Base-by-base conservation (phyloP, 2,888 invertebrate genomes). In the Apomyelois bistriatella region DNA sequence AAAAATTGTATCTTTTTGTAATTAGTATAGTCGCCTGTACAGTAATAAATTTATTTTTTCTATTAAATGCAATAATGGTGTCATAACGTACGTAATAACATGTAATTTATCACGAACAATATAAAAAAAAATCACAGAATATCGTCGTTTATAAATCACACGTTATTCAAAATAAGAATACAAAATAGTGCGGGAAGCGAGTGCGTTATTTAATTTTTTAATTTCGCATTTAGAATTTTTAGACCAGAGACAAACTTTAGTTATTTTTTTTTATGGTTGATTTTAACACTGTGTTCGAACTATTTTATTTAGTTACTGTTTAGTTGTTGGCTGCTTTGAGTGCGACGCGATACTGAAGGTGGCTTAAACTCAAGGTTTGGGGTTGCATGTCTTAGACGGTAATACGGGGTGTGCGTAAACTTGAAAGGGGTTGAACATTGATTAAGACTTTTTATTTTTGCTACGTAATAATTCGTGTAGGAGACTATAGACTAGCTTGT, bases 301-400 rank as follows among this genome's bases (percentile, higher is more conserved):
- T 60, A 50, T 30, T 58, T 49, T 51, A 41, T 16, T 61, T 70
- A 64, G 64, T 66, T 70, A 68, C 66, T 60, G 60, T 72, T 50
- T 0, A 1, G 41, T 15, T 72, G 53, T 49, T 52, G 57, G 57
- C 64, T 56, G 61, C 60, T 38, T 56, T 58, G 55, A 59, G 58
- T 53, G 58, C 37, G 64, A 55, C 75, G 74, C 73, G 75, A 66
- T 53, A 74, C 74, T 74, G 58, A 65, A 8, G 8, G 55, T 56
- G 58, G 22, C 5, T 5, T 2, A 3, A 3, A 58, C 17, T 12
- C 48, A 38, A 48, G 46, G 46, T 46, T 46, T 16, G 46, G 16
- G 35, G 46, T 46, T 46, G 46, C 46, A 46, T 46, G 46, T 46
- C 46, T 32, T 15, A 46, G 42, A 49, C 16, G 30, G 30, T 13